Evolutionary conservation across 2,113 vertebrate genomes (phyloP), one percentile per base, ranked within the genome.

Genomic region (Oncorhynchus masou): DNA sequence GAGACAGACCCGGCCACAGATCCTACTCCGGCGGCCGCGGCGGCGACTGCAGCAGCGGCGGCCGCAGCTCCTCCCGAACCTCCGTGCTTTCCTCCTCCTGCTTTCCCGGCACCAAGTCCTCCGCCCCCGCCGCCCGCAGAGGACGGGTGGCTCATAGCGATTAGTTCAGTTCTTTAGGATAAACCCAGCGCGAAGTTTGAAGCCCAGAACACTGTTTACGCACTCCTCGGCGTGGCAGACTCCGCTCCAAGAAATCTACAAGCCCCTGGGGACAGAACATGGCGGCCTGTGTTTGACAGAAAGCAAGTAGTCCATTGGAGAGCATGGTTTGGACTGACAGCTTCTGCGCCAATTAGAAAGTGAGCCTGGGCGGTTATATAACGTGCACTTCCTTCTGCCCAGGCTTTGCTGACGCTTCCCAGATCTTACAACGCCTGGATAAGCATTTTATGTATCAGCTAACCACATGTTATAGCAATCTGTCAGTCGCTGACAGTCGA

Each of bases 121-220:
- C 91, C 92, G n/a, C 76, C 86, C 78, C 87, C 91, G 25, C 86
- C 88, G 76, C 88, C 88, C 68, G 88, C 86, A 67, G 92, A 92
- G 80, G 92, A 92, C 85, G 93, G 93, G 65, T 91, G 91, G 86
- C 93, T 94, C 93, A 94, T 94, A 39, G 75, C 86, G 75, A 83
- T 81, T 68, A 77, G 77, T 78, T 85, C 72, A 31, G 57, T 20
- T 72, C 34, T 22, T 11, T 67, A 72, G 31, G 79, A 66, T 60
- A 65, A 65, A 67, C 27, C 70, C 64, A 74, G 65, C 45, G 62
- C 22, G 29, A 7, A 70, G 57, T 79, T 77, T 25, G 70, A 59
- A n/a, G 70, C 71, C 66, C 3, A 71, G 34, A 74, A 20, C 73
- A 54, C 68, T 73, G 67, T 71, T 51, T 70, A 62, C 66, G 22